Percentiles rank a stretch among this genome's conserved stretches.
These are phyloP conservation scores for Morus bassanus DNA, from an alignment of 2,797 vertebrate genomes.

Conservation along the genomic window DNA sequence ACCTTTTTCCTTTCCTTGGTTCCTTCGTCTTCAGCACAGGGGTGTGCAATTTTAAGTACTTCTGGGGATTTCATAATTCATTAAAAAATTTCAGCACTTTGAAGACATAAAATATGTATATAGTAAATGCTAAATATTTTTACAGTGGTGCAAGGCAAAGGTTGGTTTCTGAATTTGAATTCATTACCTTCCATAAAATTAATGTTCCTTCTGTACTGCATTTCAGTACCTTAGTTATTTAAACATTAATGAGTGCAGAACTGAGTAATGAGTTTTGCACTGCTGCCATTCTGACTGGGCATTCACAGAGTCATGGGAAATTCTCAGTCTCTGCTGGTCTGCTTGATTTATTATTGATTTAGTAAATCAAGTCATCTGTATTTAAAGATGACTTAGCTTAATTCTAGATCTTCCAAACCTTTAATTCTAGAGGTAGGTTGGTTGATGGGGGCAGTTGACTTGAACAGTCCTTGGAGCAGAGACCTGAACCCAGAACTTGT, in stretches of 20 bases:
- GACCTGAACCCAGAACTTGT: background rate
- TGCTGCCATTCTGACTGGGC: background rate
- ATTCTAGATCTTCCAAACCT: background rate
- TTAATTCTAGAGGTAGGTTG: background rate
- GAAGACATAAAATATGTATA: background rate
- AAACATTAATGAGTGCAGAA: constrained; percentile 25
- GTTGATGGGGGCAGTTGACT: background rate
- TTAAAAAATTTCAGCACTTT: background rate
- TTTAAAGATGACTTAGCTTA: background rate
- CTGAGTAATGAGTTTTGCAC: constrained; percentile 17
- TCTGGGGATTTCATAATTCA: constrained; percentile 8
- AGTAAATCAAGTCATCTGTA: background rate
- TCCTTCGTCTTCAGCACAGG: background rate
- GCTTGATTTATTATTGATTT: background rate
- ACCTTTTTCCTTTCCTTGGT: constrained; percentile 13
- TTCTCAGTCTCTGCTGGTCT: background rate
- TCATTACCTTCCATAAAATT: constrained; percentile 4
- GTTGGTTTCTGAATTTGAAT: constrained; percentile 33
- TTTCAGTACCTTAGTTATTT: constrained; percentile 8
- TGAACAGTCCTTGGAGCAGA: background rate
- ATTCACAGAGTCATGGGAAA: background rate
- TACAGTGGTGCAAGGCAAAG: constrained; percentile 18
- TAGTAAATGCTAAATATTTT: constrained; percentile 48
- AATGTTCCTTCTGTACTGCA: background rate
- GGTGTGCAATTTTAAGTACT: background rate